Conservation (phyloP, 2,888 invertebrate species). For the Megaustenia siamemsis region DNA sequence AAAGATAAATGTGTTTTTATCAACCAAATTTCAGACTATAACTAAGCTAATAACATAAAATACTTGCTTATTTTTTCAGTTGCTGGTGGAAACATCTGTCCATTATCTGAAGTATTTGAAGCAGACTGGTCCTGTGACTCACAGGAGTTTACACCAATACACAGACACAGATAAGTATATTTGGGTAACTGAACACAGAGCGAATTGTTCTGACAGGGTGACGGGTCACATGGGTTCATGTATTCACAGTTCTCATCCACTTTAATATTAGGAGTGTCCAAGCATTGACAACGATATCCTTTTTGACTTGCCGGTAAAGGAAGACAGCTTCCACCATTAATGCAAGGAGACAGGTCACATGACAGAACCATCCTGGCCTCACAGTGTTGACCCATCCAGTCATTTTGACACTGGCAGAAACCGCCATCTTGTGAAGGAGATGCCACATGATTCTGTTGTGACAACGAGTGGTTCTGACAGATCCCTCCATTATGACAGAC, state of each 20-base stretch:
- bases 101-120: neutral
- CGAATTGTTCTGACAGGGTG: conserved; percentile 48
- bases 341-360: conserved; percentile 61
- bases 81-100: neutral
- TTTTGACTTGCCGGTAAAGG: neutral
- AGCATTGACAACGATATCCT: conserved; percentile 53
- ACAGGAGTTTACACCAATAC: neutral
- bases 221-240: conserved; percentile 49
- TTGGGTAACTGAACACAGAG: conserved; percentile 45
- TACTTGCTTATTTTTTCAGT: neutral
- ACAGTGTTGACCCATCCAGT: conserved; percentile 36
- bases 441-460: neutral
- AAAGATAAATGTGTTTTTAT: no score
- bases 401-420: conserved; percentile 23
- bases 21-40: no score
- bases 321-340: conserved; percentile 61
- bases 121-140: neutral
- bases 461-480: conserved; percentile 17
- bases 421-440: neutral
- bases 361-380: conserved; percentile 25
- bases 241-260: conserved; percentile 55
- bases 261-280: neutral
- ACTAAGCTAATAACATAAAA: neutral
- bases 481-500: conserved; percentile 54
- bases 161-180: conserved; percentile 48